phyloP scores from a whole-genome alignment of 2,888 invertebrate genomes.

The Drosophila neonasuta region DNA sequence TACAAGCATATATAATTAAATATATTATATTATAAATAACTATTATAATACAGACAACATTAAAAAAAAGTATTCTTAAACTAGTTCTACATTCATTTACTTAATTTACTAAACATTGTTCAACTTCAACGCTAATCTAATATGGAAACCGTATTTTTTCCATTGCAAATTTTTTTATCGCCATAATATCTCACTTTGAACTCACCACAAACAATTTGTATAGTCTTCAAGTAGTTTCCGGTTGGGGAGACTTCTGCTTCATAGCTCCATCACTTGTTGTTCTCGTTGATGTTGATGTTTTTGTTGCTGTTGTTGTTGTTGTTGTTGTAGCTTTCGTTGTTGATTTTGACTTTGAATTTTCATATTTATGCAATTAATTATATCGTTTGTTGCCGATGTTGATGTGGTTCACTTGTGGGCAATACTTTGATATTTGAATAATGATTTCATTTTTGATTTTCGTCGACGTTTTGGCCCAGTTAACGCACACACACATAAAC shows the following conservation, averaged over 20 bases:
- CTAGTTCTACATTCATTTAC: no score
- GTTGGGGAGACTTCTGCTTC: constrained; percentile 29
- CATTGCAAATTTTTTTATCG: not conserved
- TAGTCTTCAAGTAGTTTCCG: constrained; percentile 22
- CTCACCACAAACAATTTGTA: constrained; percentile 45
- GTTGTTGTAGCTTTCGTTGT: constrained; percentile 15
- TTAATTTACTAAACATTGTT: not conserved
- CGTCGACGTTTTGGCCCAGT: constrained; percentile 34
- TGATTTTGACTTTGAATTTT: constrained; percentile 27
- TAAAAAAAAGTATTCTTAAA: no score
- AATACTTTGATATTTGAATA: constrained; percentile 48
- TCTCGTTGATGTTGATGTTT: constrained; percentile 14
- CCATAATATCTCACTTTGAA: constrained; percentile 1
- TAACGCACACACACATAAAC: constrained; percentile 29
- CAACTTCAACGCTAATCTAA: not conserved
- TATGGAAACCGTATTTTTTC: not conserved
- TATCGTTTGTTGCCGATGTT: constrained; percentile 28
- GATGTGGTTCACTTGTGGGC: constrained; percentile 32
- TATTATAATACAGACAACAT: no score
- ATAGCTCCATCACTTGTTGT: constrained; percentile 34
- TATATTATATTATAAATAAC: no score
- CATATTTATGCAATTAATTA: constrained; percentile 49
- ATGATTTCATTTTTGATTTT: constrained; percentile 51
- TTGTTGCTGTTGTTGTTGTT: constrained; percentile 19
- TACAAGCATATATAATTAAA: no score